Evolutionary conservation across 1,140 invertebrate genomes (phyloP), one percentile per base, ranked within the genome.

Genomic region (Achroia grisella): DNA sequence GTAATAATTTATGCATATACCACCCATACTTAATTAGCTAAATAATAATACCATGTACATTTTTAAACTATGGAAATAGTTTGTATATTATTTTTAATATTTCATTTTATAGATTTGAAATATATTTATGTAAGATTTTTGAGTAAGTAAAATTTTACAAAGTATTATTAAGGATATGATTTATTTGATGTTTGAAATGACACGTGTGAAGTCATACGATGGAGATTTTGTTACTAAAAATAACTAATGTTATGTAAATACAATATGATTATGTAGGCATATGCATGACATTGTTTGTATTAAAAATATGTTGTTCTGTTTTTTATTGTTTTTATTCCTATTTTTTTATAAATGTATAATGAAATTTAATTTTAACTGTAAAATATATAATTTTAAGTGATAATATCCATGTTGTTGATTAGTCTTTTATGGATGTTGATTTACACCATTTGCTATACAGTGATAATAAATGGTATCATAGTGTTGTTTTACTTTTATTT

Each of bases 321-420:
- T 75, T 73, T 78, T 67, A 71, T 80, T 83, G 75, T 80, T 83
- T 81, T 80, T 74, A 74, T 72, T 72, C 71, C 61, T 71, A 69
- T 69, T 76, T 71, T 73, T 67, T 72, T 65, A 69, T 67, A 58
- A 71, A 62, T 78, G 59, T 74, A 74, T 62, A 49, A 72, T 54
- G 71, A 62, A 56, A 56, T 59, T 72, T 69, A 70, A 62, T 61
- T 65, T 67, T 66, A 66, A 71, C 67, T 70, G 58, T 71, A 62
- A 70, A 23, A 70, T 48, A 47, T 48, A 39, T 54, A 57, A 17
- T 63, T 69, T 70, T 80, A 82, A 74, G 71, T 72, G 48, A 80
- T 70, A 62, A 71, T 71, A 79, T 79, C 78, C 76, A 82, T 82
- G 76, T 82, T 82, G 78, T 82, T 82, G 72, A 80, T 80, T 82